A percentile compares a stretch with the other conserved stretches of the same genome.
phyloP scores from a whole-genome alignment of 2,888 invertebrate genomes.

The Eumacrocentrus americanus region DNA sequence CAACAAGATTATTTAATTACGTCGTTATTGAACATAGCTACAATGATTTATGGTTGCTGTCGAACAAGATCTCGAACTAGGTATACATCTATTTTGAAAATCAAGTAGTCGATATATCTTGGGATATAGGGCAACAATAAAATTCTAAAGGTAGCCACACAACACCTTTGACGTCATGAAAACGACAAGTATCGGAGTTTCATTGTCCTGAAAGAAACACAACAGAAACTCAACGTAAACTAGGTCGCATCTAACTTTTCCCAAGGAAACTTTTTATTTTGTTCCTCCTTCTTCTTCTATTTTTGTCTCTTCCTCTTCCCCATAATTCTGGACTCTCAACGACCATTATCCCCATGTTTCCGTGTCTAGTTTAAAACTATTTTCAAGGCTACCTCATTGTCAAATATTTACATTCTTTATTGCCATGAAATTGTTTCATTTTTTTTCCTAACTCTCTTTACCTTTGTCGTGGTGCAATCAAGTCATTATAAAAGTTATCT shows the following conservation, averaged over 20 bases:
- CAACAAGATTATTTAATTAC: too few relatives aligned
- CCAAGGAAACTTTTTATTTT: neutral
- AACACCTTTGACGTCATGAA: neutral
- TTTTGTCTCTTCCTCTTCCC: neutral
- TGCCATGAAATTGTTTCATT: neutral
- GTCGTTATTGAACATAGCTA: too few relatives aligned
- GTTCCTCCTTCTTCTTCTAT: neutral
- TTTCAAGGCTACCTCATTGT: neutral
- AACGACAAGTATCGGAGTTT: neutral
- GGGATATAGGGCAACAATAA: too few relatives aligned
- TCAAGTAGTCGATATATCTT: too few relatives aligned
- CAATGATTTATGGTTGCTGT: too few relatives aligned
- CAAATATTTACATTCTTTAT: neutral
- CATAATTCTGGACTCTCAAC: neutral
- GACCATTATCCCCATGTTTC: neutral
- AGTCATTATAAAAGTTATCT: neutral
- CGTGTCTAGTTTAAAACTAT: slow-evolving; percentile 3
- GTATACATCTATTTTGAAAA: too few relatives aligned
- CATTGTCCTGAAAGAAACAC: neutral
- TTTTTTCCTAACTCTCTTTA: neutral
- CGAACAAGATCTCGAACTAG: too few relatives aligned
- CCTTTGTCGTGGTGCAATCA: neutral
- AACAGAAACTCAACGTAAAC: neutral
- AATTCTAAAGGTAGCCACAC: too few relatives aligned
- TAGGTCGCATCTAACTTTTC: slow-evolving; percentile 8